Evolutionary conservation across 2,888 invertebrate genomes (phyloP), one percentile per base, ranked within the genome.

Genomic region (Caradrina clavipalpis): DNA sequence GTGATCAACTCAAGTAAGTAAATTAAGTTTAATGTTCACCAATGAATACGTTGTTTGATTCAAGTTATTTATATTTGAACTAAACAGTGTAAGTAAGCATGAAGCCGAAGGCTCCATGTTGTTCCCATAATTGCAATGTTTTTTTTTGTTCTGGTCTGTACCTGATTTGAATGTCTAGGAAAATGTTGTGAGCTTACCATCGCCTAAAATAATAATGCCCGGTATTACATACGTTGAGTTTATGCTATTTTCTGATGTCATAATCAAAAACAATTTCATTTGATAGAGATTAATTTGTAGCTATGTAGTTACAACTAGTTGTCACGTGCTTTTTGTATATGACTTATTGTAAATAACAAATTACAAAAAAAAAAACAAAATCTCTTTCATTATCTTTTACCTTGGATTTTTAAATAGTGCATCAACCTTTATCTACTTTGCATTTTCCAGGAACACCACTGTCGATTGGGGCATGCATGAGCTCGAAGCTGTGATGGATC

Each of bases 391-490:
- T 39, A 39, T 39, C 35, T 35, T 39, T 39, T 39, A 11, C 39
- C 1, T 54, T 21, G 8, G 1, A 13, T 7, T 15, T 22, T 54
- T 63, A n/a, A 45, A 55, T 19, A 6, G 5, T 19, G n/a, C 11
- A 35, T 3, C 17, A 17, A 45, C 3, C 5, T 45, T 5, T 17
- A 10, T 13, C 39, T 39, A 13, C 45, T 15, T 45, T 45, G 17
- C 17, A 17, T 51, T 64, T 88, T 93, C 61, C 84, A 97, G 97
- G 62, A 90, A 90, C 1, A 78, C 84, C 5, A 91, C 87, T 35
- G 88, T 96, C 13, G 98, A 98, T 87, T 98, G 98, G 98, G 98
- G 98, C 1, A 92, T 98, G 47, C 96, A 97, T 81, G 97, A 98
- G 90, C 86, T 98, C 55, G 98, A 98, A 87, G 97, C 98, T 0